Percentiles rank a stretch among this genome's conserved stretches.
Conservation (phyloP, 2,888 invertebrate genomes). For the Dascillus cervinus region DNA sequence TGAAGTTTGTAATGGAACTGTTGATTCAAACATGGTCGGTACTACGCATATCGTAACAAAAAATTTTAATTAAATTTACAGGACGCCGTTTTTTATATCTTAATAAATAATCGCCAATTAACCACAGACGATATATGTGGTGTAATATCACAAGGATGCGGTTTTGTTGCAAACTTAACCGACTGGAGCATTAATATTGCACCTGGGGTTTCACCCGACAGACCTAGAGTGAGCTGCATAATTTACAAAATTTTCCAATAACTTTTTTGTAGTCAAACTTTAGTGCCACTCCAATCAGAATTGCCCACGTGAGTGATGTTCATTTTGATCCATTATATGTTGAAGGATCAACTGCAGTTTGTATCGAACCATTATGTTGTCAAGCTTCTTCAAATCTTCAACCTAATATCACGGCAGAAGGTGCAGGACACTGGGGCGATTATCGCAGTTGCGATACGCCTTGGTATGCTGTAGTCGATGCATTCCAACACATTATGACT, state of each 20-base stretch:
- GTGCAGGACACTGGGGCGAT: conserved; percentile 73
- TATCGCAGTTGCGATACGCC: conserved; percentile 72
- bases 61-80: conserved; percentile 32
- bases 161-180: conserved; percentile 26
- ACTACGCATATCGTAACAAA: background rate
- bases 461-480: conserved; percentile 56
- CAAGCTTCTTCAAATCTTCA: conserved; percentile 38
- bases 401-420: conserved; percentile 35
- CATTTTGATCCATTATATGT: conserved; percentile 69
- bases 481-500: conserved; percentile 26
- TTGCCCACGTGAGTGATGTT: conserved; percentile 65
- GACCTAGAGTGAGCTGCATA: conserved; percentile 32
- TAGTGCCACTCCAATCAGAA: conserved; percentile 14
- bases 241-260: background rate
- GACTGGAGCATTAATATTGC: conserved; percentile 27
- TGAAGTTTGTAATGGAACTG: conserved; percentile 52
- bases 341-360: conserved; percentile 56
- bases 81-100: conserved; percentile 54
- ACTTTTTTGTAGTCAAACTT: conserved; percentile 8
- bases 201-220: conserved; percentile 39
- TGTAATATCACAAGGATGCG: conserved; percentile 44
- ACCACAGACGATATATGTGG: conserved; percentile 50
- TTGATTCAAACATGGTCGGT: conserved; percentile 53
- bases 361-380: conserved; percentile 71
- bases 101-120: conserved; percentile 46